Evolutionary conservation across 2,113 vertebrate genomes (phyloP).

Genomic region (Tringa solitaria): DNA sequence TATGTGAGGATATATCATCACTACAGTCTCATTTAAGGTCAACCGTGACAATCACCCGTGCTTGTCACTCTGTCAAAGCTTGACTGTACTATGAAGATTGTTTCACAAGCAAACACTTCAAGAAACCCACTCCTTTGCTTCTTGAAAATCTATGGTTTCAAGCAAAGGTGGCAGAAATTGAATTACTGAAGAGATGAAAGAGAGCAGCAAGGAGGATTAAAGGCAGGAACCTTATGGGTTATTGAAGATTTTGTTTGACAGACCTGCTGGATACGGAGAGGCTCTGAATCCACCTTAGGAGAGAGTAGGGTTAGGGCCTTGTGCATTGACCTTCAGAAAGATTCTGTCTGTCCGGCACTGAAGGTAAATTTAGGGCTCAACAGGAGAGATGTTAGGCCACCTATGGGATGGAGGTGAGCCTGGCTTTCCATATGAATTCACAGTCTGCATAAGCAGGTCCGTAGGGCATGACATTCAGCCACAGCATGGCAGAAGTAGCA

Average conservation of each 20-base stretch:
- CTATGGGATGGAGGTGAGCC: not conserved
- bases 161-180: not conserved
- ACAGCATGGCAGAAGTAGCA: not conserved
- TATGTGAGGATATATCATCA: not conserved
- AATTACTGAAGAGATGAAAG: not conserved
- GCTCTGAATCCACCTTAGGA: not conserved
- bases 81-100: not conserved
- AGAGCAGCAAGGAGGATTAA: not conserved
- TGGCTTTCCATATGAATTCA: not conserved
- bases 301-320: not conserved
- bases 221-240: not conserved
- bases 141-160: not conserved
- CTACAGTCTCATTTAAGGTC: not conserved
- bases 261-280: not conserved
- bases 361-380: not conserved
- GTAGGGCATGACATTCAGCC: not conserved
- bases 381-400: not conserved
- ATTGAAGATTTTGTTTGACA: not conserved
- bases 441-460: not conserved
- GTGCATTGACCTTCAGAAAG: not conserved
- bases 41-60: not conserved
- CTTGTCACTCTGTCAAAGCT: not conserved
- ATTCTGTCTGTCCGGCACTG: not conserved
- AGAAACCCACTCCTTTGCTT: not conserved
- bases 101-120: not conserved